phyloP scores from a whole-genome alignment of 2,888 invertebrate genomes.

The Craniophora ligustri region DNA sequence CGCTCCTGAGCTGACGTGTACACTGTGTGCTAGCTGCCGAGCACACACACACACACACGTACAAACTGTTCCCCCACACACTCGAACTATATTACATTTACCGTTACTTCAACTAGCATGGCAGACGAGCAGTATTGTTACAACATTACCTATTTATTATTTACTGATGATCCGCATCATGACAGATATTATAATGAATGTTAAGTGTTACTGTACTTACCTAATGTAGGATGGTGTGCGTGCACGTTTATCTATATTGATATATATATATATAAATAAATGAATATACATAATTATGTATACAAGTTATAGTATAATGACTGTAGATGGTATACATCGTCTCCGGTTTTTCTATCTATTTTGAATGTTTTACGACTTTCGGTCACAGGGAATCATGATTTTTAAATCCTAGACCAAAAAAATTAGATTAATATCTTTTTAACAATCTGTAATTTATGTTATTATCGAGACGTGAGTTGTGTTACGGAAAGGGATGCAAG shows the following conservation, averaged over 20 bases:
- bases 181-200: constrained; percentile 49
- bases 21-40: constrained; percentile 19
- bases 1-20: constrained; percentile 88
- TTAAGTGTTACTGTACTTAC: constrained; percentile 51
- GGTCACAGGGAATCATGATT: constrained; percentile 64
- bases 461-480: constrained; percentile 17
- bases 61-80: constrained; percentile 35
- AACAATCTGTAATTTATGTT: constrained; percentile 41
- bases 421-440: constrained; percentile 49
- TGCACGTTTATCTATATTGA: constrained; percentile 44
- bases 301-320: constrained; percentile 46
- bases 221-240: constrained; percentile 42
- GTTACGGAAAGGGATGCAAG: background rate
- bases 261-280: constrained; percentile 46
- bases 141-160: constrained; percentile 26
- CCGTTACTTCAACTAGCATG: constrained; percentile 34
- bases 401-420: constrained; percentile 58
- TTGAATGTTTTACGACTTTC: constrained; percentile 58
- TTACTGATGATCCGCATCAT: constrained; percentile 40
- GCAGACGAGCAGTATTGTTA: constrained; percentile 36
- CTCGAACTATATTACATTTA: constrained; percentile 36
- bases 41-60: constrained; percentile 44
- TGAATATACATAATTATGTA: constrained; percentile 44
- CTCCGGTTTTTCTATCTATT: constrained; percentile 55
- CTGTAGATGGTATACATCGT: constrained; percentile 53